A percentile compares a stretch with the other conserved stretches of the same genome.
These are phyloP conservation scores for Asobara japonica DNA, from an alignment of 1,140 invertebrate genomes.

Conservation along the genomic window DNA sequence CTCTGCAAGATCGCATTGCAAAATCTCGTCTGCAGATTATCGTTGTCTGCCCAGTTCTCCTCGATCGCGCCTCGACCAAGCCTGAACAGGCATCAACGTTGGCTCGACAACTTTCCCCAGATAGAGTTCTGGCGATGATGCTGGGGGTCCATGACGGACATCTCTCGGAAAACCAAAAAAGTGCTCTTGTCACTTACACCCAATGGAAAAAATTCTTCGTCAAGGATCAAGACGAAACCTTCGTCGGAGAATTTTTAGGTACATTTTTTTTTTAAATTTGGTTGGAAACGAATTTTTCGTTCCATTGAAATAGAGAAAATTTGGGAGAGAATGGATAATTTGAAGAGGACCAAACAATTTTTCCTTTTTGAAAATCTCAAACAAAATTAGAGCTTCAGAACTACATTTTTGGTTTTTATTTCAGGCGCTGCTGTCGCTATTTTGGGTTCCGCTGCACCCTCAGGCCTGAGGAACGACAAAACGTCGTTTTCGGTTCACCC, in stretches of 20 bases:
- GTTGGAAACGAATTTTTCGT: too few species aligned
- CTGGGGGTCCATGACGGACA: constrained; percentile 76
- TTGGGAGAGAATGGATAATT: too few species aligned
- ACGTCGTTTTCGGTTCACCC: constrained; percentile 80
- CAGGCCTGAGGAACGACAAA: constrained; percentile 67
- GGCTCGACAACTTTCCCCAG: constrained; percentile 73
- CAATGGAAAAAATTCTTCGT: constrained; percentile 81
- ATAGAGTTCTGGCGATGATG: constrained; percentile 81
- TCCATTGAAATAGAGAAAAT: too few species aligned
- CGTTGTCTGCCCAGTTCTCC: constrained; percentile 78
- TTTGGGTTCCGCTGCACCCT: constrained; percentile 71
- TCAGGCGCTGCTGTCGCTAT: constrained; percentile 80
- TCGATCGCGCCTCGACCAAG: constrained; percentile 71
- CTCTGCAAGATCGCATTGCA: constrained; percentile 68
- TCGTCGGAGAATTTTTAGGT: constrained; percentile 83
- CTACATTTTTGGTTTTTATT: too few species aligned
- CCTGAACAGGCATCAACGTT: constrained; percentile 67
- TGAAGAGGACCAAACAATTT: too few species aligned
- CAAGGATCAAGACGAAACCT: constrained; percentile 81
- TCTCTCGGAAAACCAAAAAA: constrained; percentile 71
- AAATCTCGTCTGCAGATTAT: constrained; percentile 79
- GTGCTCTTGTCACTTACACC: constrained; percentile 75
- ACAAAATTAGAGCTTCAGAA: too few species aligned
- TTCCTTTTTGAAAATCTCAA: too few species aligned
- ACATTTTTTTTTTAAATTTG: too few species aligned